These are phyloP conservation scores for Sternotherus odoratus DNA, from an alignment of 2,797 vertebrate genomes.

Conservation along the genomic window DNA sequence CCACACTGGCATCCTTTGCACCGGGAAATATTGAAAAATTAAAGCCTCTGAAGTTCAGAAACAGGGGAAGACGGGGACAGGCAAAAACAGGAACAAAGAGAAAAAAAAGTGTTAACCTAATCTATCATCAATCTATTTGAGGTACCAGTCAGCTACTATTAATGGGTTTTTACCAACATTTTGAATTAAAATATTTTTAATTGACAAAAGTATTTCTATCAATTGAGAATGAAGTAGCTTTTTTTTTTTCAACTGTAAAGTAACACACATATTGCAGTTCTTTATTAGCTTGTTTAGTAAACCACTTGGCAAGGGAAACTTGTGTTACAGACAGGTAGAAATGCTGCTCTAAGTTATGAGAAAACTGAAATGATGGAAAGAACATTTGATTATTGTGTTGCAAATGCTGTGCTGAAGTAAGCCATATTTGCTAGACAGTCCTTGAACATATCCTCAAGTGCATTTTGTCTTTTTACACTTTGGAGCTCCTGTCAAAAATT, in stretches of 20 bases:
- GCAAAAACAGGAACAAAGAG: conserved; percentile 69
- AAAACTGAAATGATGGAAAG: conserved; percentile 55
- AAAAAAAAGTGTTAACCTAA: conserved; percentile 18
- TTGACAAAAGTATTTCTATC: conserved; percentile 47
- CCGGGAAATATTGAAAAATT: conserved; percentile 52
- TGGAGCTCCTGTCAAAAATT: conserved; percentile 66
- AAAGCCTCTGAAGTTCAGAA: conserved; percentile 59
- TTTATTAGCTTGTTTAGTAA: conserved; percentile 8
- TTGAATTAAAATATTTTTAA: conserved; percentile 47
- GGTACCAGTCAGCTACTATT: conserved; percentile 24
- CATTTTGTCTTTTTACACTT: conserved; percentile 55
- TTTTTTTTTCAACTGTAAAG: conserved; percentile 17
- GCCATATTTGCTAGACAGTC: conserved; percentile 59
- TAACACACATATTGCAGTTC: conserved; percentile 30
- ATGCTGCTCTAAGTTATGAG: conserved; percentile 38
- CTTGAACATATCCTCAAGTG: conserved; percentile 66
- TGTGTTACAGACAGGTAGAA: conserved; percentile 41
- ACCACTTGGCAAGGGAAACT: not conserved
- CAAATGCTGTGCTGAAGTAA: conserved; percentile 54
- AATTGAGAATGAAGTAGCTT: not conserved
- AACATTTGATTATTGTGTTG: conserved; percentile 54
- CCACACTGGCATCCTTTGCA: conserved; percentile 57
- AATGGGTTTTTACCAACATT: conserved; percentile 43
- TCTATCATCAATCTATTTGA: conserved; percentile 10
- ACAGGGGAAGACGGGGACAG: conserved; percentile 63